Percentiles rank a stretch among this genome's conserved stretches.
Conservation (phyloP, 1,140 invertebrate genomes). For the Cotesia glomerata region DNA sequence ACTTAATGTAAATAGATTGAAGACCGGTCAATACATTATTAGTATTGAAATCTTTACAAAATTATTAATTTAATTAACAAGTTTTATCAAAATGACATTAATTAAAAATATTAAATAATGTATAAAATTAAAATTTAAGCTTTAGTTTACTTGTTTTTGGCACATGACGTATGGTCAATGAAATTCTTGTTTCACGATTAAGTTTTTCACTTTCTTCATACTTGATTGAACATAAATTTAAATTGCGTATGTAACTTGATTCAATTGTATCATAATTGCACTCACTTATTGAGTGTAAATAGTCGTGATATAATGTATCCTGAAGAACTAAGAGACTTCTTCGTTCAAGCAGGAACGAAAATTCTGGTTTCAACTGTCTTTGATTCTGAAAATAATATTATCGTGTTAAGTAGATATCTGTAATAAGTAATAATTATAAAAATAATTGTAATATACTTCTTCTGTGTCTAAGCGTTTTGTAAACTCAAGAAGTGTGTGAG, state of each 20-base stretch:
- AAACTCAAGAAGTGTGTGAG: slow-evolving; percentile 89
- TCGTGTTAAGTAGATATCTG: slow-evolving; percentile 19
- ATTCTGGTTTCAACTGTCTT: slow-evolving; percentile 54
- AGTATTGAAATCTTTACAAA: neutral
- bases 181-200: slow-evolving; percentile 77
- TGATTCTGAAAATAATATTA: slow-evolving; percentile 47
- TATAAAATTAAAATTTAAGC: slow-evolving; percentile 64
- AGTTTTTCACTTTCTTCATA: slow-evolving; percentile 67
- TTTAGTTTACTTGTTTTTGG: slow-evolving; percentile 86
- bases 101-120: neutral
- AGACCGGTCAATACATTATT: neutral
- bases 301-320: slow-evolving; percentile 82
- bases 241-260: slow-evolving; percentile 71
- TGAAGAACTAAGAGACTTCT: slow-evolving; percentile 87
- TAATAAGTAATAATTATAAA: slow-evolving; percentile 14
- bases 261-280: slow-evolving; percentile 72
- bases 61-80: slow-evolving; percentile 19
- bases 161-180: slow-evolving; percentile 92
- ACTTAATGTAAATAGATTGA: slow-evolving; percentile 14
- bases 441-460: slow-evolving; percentile 36
- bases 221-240: slow-evolving; percentile 66
- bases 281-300: slow-evolving; percentile 91
- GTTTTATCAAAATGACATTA: slow-evolving; percentile 25
- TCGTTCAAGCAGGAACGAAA: slow-evolving; percentile 81
- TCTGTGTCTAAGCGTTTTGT: slow-evolving; percentile 64